phyloP scores from a whole-genome alignment of 2,113 vertebrate genomes.

The Dascyllus trimaculatus region DNA sequence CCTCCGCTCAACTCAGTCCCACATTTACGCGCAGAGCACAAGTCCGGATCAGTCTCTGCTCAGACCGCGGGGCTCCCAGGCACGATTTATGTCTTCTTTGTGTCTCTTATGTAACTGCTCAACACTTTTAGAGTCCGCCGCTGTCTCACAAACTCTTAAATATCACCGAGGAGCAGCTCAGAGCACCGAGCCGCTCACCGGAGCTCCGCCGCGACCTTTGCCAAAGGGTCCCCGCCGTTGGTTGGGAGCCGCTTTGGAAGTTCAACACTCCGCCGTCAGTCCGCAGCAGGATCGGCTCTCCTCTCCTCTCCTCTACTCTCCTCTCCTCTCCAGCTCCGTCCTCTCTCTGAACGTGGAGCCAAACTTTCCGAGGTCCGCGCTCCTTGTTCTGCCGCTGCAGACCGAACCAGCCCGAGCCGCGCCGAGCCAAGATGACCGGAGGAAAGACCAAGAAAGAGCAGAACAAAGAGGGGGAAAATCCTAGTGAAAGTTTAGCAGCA shows the following conservation, averaged over 20 bases:
- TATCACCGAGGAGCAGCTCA: neutral
- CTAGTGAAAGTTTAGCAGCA: conserved; percentile 33
- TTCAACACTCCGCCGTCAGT: conserved; percentile 3
- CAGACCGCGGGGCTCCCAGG: neutral
- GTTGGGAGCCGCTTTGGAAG: conserved; percentile 3
- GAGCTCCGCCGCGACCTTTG: neutral
- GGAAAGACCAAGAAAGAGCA: neutral
- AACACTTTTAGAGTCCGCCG: neutral
- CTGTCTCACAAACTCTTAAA: neutral
- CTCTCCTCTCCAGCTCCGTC: too few relatives aligned
- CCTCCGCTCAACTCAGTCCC: neutral
- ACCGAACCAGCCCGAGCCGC: neutral
- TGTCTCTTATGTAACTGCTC: conserved; percentile 26
- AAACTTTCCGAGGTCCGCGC: conserved; percentile 26
- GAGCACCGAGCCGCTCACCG: neutral
- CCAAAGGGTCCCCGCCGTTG: neutral
- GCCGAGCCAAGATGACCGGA: neutral
- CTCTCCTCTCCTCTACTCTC: neutral
- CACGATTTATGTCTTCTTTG: conserved; percentile 12
- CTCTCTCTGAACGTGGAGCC: neutral
- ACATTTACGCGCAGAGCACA: conserved; percentile 20
- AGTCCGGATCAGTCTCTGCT: conserved; percentile 13
- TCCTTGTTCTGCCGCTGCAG: neutral
- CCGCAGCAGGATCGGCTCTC: neutral
- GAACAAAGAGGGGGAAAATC: conserved; percentile 34